These are phyloP conservation scores for Tipula lateralis DNA, from an alignment of 2,888 invertebrate species.

Conservation along the genomic window DNA sequence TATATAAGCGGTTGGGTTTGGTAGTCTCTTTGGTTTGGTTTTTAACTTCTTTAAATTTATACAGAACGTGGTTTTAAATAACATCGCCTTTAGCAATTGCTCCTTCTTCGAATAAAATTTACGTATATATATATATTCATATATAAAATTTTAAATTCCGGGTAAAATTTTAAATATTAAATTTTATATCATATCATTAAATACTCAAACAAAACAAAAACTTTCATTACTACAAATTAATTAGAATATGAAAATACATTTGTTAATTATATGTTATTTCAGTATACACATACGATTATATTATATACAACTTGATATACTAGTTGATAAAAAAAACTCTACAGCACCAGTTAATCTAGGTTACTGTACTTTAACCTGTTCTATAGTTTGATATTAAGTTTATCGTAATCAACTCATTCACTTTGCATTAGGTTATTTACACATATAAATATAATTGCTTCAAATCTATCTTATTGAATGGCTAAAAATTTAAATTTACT, in stretches of 20 bases:
- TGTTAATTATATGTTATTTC: background rate
- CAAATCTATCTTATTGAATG: too few species aligned
- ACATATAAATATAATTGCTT: background rate
- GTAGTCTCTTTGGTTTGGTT: background rate
- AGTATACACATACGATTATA: background rate
- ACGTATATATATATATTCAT: background rate
- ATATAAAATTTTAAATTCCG: background rate
- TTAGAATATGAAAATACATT: background rate
- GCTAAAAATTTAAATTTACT: too few species aligned
- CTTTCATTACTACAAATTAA: background rate
- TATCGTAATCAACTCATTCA: background rate
- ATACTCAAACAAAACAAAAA: background rate
- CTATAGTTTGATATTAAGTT: background rate
- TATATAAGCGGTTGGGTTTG: background rate
- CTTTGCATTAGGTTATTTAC: background rate
- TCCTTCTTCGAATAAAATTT: background rate
- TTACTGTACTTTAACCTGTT: slow-evolving; percentile 27
- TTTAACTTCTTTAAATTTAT: background rate
- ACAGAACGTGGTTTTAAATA: background rate
- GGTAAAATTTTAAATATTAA: background rate
- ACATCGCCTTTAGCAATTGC: background rate
- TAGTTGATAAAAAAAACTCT: background rate
- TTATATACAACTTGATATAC: background rate
- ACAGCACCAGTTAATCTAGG: background rate
- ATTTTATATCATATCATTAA: background rate